These are phyloP conservation scores for Perithous albicinctus DNA, from an alignment of 2,888 invertebrate species.

Conservation along the genomic window DNA sequence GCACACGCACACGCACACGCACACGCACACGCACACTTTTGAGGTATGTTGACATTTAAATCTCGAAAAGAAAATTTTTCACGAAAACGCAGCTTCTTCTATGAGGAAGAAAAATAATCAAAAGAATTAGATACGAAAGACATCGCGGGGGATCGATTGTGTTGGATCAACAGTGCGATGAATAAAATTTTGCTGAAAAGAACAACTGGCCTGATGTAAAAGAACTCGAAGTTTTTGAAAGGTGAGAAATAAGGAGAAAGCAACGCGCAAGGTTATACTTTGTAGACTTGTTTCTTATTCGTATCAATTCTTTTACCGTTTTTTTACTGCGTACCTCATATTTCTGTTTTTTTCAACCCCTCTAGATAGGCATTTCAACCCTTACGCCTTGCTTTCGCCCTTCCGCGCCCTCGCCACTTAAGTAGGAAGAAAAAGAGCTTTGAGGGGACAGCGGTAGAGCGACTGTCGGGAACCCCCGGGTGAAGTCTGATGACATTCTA, in stretches of 20 bases:
- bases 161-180: too few species aligned
- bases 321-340: not conserved
- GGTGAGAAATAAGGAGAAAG: not conserved
- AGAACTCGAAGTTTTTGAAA: too few species aligned
- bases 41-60: too few species aligned
- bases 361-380: not conserved
- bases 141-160: too few species aligned
- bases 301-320: not conserved
- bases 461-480: constrained; percentile 60
- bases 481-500: constrained; percentile 76
- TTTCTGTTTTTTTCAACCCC: not conserved
- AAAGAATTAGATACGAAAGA: too few species aligned
- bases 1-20: too few species aligned
- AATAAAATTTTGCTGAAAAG: too few species aligned
- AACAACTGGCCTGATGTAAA: too few species aligned
- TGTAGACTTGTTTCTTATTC: not conserved
- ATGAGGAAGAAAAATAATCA: too few species aligned
- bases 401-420: constrained; percentile 7
- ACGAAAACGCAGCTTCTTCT: too few species aligned
- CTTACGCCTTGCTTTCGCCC: not conserved
- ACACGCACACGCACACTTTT: too few species aligned
- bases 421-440: constrained; percentile 8
- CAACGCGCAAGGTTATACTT: not conserved
- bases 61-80: too few species aligned
- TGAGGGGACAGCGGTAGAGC: not conserved